These are phyloP conservation scores for Ceramica pisi DNA, from an alignment of 2,888 invertebrate genomes.

Conservation along the genomic window DNA sequence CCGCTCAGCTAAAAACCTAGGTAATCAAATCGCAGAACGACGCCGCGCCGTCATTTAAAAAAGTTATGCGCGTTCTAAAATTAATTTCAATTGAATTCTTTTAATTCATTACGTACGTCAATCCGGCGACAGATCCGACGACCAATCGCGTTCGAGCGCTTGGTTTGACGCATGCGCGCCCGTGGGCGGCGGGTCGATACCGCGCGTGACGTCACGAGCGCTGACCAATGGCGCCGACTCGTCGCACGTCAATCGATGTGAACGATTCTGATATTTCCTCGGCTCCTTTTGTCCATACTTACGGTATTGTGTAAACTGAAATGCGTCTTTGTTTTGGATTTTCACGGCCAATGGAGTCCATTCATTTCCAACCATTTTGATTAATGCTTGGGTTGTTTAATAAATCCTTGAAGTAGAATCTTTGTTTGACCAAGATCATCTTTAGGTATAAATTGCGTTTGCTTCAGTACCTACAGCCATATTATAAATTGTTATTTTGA, in stretches of 20 bases:
- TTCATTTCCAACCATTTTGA: slow-evolving; percentile 31
- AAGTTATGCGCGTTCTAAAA: slow-evolving; percentile 54
- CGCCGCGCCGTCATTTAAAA: slow-evolving; percentile 24
- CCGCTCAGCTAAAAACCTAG: slow-evolving; percentile 19
- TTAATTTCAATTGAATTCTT: slow-evolving; percentile 67
- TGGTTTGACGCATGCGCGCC: slow-evolving; percentile 83
- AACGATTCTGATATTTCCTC: slow-evolving; percentile 74
- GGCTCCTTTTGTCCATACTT: slow-evolving; percentile 65
- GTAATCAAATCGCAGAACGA: slow-evolving; percentile 17
- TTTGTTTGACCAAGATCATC: background rate
- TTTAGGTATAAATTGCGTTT: background rate
- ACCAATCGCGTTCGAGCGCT: slow-evolving; percentile 79
- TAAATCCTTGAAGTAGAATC: background rate
- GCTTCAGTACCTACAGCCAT: background rate
- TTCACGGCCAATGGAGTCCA: slow-evolving; percentile 71
- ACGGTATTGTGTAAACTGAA: slow-evolving; percentile 66
- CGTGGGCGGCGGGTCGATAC: slow-evolving; percentile 88
- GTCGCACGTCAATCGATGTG: slow-evolving; percentile 87
- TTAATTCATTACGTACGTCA: slow-evolving; percentile 75
- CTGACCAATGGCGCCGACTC: slow-evolving; percentile 86
- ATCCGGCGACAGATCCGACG: slow-evolving; percentile 70
- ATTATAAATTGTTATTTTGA: no score
- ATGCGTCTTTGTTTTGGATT: slow-evolving; percentile 61
- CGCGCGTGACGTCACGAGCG: slow-evolving; percentile 83
- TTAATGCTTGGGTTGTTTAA: background rate